Evolutionary conservation across 2,113 vertebrate species (phyloP).

Genomic region (Oplegnathus fasciatus): DNA sequence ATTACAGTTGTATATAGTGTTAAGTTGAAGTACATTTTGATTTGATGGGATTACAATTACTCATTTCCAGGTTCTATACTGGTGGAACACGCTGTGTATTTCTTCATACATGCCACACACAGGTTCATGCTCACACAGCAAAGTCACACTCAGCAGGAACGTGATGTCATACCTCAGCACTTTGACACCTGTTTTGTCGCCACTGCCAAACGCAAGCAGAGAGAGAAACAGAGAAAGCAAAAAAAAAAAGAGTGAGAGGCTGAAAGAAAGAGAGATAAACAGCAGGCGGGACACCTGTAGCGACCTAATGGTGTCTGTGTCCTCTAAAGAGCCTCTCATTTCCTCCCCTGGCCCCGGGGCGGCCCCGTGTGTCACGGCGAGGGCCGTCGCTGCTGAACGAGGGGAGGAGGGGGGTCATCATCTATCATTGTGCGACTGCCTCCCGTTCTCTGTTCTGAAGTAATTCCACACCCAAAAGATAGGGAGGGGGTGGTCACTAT

Average conservation of each 20-base stretch:
- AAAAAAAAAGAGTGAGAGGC: background rate
- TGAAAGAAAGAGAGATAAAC: constrained; percentile 49
- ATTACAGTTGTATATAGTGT: background rate
- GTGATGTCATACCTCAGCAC: constrained; percentile 75
- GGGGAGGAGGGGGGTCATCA: constrained; percentile 83
- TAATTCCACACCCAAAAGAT: constrained; percentile 91
- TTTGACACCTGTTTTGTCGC: constrained; percentile 83
- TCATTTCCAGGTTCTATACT: background rate
- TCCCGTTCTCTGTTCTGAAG: constrained; percentile 88
- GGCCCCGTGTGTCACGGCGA: constrained; percentile 81
- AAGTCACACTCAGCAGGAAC: constrained; percentile 17
- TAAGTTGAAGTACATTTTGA: background rate
- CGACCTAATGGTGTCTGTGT: constrained; percentile 81
- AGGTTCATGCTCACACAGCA: constrained; percentile 6
- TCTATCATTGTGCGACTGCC: constrained; percentile 87
- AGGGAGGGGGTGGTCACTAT: constrained; percentile 84
- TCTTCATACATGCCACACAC: background rate
- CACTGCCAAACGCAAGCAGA: constrained; percentile 33
- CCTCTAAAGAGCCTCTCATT: constrained; percentile 79
- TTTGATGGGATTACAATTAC: background rate
- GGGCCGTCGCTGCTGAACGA: constrained; percentile 83
- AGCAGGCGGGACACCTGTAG: constrained; percentile 85
- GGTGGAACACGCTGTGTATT: background rate
- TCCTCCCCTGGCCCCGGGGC: constrained; percentile 86
- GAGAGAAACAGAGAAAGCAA: constrained; percentile 12